Conservation (phyloP, 2,113 vertebrate genomes). For the Lipophrys pholis region DNA sequence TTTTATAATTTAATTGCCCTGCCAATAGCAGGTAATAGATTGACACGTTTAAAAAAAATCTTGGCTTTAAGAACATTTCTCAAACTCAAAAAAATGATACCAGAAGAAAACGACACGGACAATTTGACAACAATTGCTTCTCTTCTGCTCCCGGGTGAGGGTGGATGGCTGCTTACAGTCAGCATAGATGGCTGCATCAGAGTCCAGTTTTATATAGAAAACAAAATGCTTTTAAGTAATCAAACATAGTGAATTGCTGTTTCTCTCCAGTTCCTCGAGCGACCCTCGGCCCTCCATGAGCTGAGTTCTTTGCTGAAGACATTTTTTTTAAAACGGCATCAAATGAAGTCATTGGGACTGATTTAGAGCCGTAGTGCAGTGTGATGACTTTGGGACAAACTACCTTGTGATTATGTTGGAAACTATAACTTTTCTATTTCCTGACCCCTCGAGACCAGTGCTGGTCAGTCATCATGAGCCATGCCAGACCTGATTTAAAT, state of each 20-base stretch:
- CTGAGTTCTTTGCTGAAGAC: constrained; percentile 10
- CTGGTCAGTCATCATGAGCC: constrained; percentile 22
- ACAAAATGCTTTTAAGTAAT: too few relatives aligned
- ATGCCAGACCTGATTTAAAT: neutral
- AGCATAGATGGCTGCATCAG: too few relatives aligned
- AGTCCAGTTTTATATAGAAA: too few relatives aligned
- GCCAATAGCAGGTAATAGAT: too few relatives aligned
- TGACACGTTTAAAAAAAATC: too few relatives aligned
- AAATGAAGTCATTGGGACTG: constrained; percentile 34
- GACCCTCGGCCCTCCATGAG: constrained; percentile 24
- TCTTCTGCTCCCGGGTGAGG: too few relatives aligned
- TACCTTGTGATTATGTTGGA: constrained; percentile 63
- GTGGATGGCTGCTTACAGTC: too few relatives aligned
- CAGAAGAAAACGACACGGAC: too few relatives aligned
- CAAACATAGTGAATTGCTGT: neutral
- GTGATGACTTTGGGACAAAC: constrained; percentile 37
- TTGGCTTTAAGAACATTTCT: too few relatives aligned
- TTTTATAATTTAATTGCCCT: too few relatives aligned
- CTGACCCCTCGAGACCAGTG: constrained; percentile 25
- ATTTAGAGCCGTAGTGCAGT: constrained; percentile 21
- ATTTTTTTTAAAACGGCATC: constrained; percentile 8
- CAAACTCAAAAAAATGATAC: too few relatives aligned
- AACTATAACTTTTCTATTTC: constrained; percentile 33
- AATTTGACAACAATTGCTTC: too few relatives aligned
- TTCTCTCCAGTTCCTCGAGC: neutral